Base-by-base conservation (phyloP, 2,113 vertebrate genomes). In the Rhynchomys soricoides region DNA sequence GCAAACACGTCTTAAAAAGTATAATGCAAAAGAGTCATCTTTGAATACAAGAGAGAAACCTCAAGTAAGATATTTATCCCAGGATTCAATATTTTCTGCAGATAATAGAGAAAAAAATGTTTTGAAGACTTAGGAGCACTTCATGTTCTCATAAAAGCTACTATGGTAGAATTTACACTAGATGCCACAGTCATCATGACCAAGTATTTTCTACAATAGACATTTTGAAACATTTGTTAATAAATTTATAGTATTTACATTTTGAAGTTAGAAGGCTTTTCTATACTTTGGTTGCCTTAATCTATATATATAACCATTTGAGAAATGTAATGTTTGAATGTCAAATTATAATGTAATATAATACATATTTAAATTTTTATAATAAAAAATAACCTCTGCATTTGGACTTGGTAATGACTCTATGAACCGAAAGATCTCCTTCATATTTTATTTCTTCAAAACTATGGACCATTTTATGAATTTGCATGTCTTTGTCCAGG, bases 11-110 rank as follows among this genome's bases (percentile, higher is more conserved):
- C 7, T 78, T 78, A 19, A 34, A 19, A 19, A 52, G 21, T 52
- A 79, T 17, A 79, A 37, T 52, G 0, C 31, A 79, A 48, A 79
- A 79, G 48, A 11, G 31, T 19, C 17, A 11, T 52, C 31, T 90
- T 71, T 95, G n/a, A 37, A 45, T 89, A 79, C 91, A 79, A 55
- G 29, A 21, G 78, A 89, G 21, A 83, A 88, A 95, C 1, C 24
- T 78, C 21, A 43, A 57, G 64, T 64, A 50, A 50, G 73, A 86
- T 81, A 64, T 70, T 52, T 57, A 12, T 13, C 16, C 24, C 26
- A 52, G 16, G 73, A 50, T 75, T 79, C 16, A 64, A 5, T 5
- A 3, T 70, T 94, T 86, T 48, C 10, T 34, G 16, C 48, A 59
- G 40, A 1, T 34, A 34, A 5, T 40, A 82, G 6, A 48, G 43